Conservation (phyloP, 2,797 vertebrate genomes). For the Peromyscus nudipes region DNA sequence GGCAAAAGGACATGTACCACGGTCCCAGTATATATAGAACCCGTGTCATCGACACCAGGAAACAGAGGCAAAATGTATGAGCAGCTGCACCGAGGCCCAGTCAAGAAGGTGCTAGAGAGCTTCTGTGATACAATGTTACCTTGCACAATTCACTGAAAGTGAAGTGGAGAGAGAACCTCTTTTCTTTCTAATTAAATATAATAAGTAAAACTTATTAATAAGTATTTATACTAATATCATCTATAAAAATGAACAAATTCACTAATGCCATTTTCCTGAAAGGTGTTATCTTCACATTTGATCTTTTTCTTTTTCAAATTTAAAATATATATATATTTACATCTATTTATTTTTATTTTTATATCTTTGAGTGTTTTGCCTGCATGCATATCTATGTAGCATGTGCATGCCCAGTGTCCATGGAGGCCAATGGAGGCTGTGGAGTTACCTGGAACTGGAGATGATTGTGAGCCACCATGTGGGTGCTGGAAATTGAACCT, state of each 20-base stretch:
- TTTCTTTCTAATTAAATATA: not conserved
- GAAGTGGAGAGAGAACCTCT: not conserved
- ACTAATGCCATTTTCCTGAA: slow-evolving; percentile 14
- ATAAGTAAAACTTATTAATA: slow-evolving; percentile 38
- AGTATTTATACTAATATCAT: not conserved
- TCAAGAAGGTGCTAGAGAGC: not conserved
- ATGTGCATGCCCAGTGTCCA: too few relatives aligned
- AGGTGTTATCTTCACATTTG: not conserved
- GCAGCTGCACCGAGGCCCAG: not conserved
- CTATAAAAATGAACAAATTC: not conserved
- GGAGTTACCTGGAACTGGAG: not conserved
- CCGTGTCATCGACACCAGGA: not conserved
- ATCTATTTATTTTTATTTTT: not conserved
- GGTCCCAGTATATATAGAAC: not conserved
- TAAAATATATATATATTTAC: too few relatives aligned
- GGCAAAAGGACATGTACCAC: not conserved
- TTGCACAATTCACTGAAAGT: slow-evolving; percentile 21
- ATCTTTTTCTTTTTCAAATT: not conserved
- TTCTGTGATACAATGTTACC: not conserved
- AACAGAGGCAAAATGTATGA: not conserved
- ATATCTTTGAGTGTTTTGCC: not conserved
- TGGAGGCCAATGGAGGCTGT: not conserved
- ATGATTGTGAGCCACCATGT: not conserved
- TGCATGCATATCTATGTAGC: not conserved
- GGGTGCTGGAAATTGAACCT: not conserved